Evolutionary conservation across 2,888 invertebrate species (phyloP), one percentile per base, ranked within the genome.

Genomic region (Drosophila kambysellisi): DNA sequence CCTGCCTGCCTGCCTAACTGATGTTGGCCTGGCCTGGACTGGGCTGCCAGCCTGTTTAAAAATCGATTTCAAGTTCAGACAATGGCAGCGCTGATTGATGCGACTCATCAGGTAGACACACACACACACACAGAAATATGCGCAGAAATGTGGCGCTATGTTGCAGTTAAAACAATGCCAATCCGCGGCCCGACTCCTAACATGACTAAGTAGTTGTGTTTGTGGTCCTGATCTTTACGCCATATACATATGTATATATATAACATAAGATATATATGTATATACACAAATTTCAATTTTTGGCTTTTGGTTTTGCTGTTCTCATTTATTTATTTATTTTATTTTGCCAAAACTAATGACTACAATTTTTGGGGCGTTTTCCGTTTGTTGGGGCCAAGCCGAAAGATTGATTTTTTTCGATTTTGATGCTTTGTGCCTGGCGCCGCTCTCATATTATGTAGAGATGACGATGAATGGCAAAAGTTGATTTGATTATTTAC

Each of bases 11-110:
- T 74, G 76, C 64, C 71, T 79, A 20, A 29, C 54, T 43, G 53
- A 20, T 32, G 35, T 39, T 59, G 59, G 63, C 69, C 63, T 43
- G 67, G 32, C 30, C 37, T 3, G 46, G 53, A 39, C 37, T 54
- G 48, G 29, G 41, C 54, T 64, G 69, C 62, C 11, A 20, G 69
- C 46, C 87, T 81, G 81, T 71, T 87, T 79, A 89, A 84, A 87
- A 88, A 77, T 82, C 86, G 76, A 82, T 88, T 85, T 88, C 89
- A 86, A 86, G 85, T 79, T 81, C 89, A 88, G 87, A 88, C 87
- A 86, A 88, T 88, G 83, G 74, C 61, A 58, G 59, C 69, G 67
- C 84, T 85, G 85, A 85, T 85, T 85, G 85, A 85, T 85, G 85
- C 87, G 70, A 70, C 75, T 81, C 85, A 83, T 87, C 89, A 88